Base-by-base conservation (phyloP, 2,113 vertebrate species). In the Silurus asotus region DNA sequence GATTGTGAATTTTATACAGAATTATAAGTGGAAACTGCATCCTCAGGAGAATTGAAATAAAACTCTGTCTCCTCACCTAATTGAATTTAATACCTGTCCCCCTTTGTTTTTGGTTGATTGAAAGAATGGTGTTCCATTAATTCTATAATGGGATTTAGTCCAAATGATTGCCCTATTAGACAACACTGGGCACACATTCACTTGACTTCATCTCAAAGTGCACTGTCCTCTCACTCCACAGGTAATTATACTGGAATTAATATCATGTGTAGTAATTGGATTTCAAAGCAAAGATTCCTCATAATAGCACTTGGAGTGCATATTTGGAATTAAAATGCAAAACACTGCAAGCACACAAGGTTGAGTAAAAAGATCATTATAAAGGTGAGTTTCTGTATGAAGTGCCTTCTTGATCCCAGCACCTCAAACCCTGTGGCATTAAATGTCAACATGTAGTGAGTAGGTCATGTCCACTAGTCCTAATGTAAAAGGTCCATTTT, bases 171-270 rank as follows among this genome's bases (percentile, higher is more conserved):
- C 89, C 89, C 92, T 93, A 91, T 93, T 93, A 93, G 89, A 91
- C 86, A 86, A 82, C 78, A 59, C 84, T 90, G 85, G 84, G 90
- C 92, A 89, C 83, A 89, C 90, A 86, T 92, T 92, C 86, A 84
- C 91, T 91, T 89, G 87, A 93, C 91, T 93, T 92, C 90, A 89
- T 91, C 86, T 88, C 86, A 88, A 82, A 79, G 51, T 55, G 58
- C 61, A 80, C 87, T 88, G 89, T 89, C 84, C 88, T 91, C 92
- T 90, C 82, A 93, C 89, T 91, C 91, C 84, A 79, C 88, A 90
- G 91, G 91, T 93, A 93, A 94, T 94, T 94, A 94, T 90, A 91
- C 84, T 86, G 89, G 89, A 93, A 93, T 93, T 94, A 92, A 93
- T 94, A 91, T 92, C 91, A 92, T 88, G 89, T 86, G 84, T 88